phyloP scores from a whole-genome alignment of 1,140 invertebrate genomes.

The Mizuhopecten yessoensis region DNA sequence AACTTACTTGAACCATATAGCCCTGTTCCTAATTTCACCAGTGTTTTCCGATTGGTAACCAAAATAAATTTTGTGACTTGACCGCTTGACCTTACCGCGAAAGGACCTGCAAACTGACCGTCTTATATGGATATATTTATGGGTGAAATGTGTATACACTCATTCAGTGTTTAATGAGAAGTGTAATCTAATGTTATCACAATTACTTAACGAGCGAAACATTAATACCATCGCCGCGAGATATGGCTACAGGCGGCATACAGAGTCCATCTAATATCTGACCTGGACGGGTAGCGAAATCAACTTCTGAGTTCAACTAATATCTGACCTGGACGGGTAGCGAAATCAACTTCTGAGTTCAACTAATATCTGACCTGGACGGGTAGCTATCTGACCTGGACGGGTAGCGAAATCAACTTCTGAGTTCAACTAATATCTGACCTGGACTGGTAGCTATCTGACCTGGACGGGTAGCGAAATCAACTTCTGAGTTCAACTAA shows the following conservation, averaged over 20 bases:
- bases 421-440: no score
- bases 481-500: no score
- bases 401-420: no score
- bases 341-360: no score
- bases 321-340: no score
- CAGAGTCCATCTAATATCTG: not conserved
- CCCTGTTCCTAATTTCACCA: no score
- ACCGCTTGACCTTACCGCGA: not conserved
- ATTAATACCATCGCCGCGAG: not conserved
- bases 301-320: no score
- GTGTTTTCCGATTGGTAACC: not conserved
- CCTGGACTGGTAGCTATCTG: no score
- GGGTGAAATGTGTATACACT: not conserved
- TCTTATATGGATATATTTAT: not conserved
- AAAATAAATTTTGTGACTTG: not conserved
- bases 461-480: no score
- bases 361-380: no score
- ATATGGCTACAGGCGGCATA: constrained; percentile 6
- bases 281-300: not conserved
- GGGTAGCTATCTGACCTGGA: no score
- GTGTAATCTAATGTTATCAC: not conserved
- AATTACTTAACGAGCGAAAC: not conserved
- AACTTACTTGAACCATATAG: no score
- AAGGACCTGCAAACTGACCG: not conserved
- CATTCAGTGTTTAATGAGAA: not conserved